Conservation (phyloP, 2,888 invertebrate genomes). For the Torymus aiolomorphi region DNA sequence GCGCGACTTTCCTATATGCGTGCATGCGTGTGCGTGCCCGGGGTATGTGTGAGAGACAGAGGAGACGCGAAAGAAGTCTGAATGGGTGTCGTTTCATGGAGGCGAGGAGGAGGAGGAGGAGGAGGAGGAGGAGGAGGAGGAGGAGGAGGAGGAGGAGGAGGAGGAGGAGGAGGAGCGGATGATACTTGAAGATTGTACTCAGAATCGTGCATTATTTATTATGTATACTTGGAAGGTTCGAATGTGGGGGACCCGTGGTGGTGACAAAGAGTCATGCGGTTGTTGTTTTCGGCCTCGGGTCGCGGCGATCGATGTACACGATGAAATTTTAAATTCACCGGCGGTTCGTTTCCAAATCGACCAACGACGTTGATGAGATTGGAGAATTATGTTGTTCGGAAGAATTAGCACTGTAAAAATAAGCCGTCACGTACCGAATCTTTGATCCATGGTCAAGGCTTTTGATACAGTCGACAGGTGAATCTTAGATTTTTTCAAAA, state of each 20-base stretch:
- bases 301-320: no score
- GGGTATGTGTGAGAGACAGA: background rate
- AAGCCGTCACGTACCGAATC: no score
- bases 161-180: background rate
- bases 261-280: background rate
- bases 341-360: no score
- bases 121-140: no score
- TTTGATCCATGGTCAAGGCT: no score
- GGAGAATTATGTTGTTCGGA: no score
- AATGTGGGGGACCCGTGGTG: background rate
- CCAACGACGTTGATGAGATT: no score
- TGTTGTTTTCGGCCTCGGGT: no score
- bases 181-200: constrained; percentile 22
- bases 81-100: constrained; percentile 3
- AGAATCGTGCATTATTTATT: constrained; percentile 11
- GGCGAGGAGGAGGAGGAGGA: background rate
- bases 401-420: no score
- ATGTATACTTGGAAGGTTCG: background rate
- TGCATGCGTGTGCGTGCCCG: background rate
- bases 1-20: constrained; percentile 19
- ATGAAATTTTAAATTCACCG: no score
- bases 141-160: background rate
- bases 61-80: constrained; percentile 33
- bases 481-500: no score
- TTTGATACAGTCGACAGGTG: no score